A percentile compares a stretch with the other conserved stretches of the same genome.
Conservation (phyloP, 1,140 invertebrate species). For the Homalodisca vitripennis region DNA sequence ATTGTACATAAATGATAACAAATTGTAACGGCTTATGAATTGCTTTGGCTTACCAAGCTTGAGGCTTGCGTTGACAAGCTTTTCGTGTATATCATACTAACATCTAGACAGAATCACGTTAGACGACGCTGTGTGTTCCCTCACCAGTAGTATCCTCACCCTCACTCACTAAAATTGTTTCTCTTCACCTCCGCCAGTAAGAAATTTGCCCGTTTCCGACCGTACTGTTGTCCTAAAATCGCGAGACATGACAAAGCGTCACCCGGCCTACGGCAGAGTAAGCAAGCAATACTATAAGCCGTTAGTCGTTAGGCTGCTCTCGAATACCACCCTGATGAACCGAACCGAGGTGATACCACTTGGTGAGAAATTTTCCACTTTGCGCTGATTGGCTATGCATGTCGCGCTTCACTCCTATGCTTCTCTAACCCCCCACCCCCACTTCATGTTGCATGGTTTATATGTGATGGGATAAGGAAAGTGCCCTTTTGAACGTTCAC, state of each 20-base stretch:
- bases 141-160: constrained; percentile 1
- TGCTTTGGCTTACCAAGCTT: constrained; percentile 6
- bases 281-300: constrained; percentile 8
- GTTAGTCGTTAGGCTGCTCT: background rate
- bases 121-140: background rate
- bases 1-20: too few species aligned
- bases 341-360: constrained; percentile 8
- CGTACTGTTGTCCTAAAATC: too few species aligned
- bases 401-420: constrained; percentile 4
- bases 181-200: background rate
- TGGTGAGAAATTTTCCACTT: constrained; percentile 18
- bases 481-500: constrained; percentile 49
- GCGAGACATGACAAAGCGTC: too few species aligned
- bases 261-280: background rate
- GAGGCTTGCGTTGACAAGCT: constrained; percentile 3
- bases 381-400: background rate
- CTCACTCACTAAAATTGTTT: too few species aligned
- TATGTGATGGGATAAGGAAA: constrained; percentile 66
- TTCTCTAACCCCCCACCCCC: background rate
- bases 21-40: constrained; percentile 18
- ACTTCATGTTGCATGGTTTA: constrained; percentile 43
- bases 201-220: background rate
- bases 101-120: background rate
- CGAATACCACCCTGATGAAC: background rate
- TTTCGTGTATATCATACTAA: background rate